phyloP scores from a whole-genome alignment of 2,888 invertebrate genomes.

The Andricus quercusramuli region DNA sequence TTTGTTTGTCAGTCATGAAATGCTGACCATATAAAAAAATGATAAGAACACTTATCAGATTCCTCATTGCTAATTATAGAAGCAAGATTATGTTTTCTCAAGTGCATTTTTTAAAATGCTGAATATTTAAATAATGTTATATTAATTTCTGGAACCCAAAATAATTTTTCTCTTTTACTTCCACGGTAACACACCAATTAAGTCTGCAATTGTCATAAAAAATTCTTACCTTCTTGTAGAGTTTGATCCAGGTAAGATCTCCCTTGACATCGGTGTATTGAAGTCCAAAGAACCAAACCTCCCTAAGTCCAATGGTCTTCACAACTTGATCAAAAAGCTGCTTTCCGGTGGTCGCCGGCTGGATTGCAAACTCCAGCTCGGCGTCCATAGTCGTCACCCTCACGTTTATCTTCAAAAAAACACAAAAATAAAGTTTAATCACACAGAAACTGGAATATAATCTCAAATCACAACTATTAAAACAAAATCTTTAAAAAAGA shows the following conservation, averaged over 20 bases:
- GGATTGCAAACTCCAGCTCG: slow-evolving; percentile 99
- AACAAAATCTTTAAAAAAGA: background rate
- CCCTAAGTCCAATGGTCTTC: slow-evolving; percentile 98
- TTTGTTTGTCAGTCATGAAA: background rate
- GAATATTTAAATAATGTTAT: background rate
- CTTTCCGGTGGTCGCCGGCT: slow-evolving; percentile 99
- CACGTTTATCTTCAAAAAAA: slow-evolving; percentile 92
- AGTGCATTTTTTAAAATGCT: background rate
- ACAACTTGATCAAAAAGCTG: slow-evolving; percentile 99
- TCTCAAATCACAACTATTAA: background rate
- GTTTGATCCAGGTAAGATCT: slow-evolving; percentile 98
- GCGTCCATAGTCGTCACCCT: slow-evolving; percentile 99
- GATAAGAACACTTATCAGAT: slow-evolving; percentile 7
- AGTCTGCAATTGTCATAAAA: background rate
- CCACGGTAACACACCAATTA: background rate
- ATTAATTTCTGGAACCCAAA: background rate
- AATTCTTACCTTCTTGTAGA: slow-evolving; percentile 96
- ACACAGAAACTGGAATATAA: background rate
- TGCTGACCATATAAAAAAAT: background rate
- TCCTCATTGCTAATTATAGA: slow-evolving; percentile 30
- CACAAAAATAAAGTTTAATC: slow-evolving; percentile 24
- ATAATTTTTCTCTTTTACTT: background rate
- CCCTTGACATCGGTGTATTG: slow-evolving; percentile 99
- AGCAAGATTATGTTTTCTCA: background rate
- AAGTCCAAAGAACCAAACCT: slow-evolving; percentile 99